These are phyloP conservation scores for Erannis defoliaria DNA, from an alignment of 2,888 invertebrate genomes.

Conservation along the genomic window DNA sequence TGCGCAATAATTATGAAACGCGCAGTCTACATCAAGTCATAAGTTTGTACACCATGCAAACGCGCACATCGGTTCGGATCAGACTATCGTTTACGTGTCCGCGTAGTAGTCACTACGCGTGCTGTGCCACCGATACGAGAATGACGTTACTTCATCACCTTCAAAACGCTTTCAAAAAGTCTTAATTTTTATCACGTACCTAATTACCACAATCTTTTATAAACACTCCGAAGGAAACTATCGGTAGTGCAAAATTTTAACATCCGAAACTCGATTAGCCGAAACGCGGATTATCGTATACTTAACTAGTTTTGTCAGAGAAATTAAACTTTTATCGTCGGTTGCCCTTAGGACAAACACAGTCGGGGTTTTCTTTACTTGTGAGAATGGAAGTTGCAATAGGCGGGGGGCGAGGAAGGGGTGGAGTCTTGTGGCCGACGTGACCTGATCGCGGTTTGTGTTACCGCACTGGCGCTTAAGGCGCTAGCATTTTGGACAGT, in stretches of 20 bases:
- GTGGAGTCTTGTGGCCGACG: constrained; percentile 30
- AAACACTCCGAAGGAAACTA: constrained; percentile 37
- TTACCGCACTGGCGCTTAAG: constrained; percentile 85
- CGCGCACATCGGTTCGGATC: constrained; percentile 16
- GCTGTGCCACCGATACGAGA: constrained; percentile 35
- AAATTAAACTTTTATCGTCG: constrained; percentile 38
- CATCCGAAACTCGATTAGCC: constrained; percentile 33
- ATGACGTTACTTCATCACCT: constrained; percentile 39
- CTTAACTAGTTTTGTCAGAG: constrained; percentile 37
- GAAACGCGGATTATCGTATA: constrained; percentile 42
- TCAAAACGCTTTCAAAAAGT: constrained; percentile 46
- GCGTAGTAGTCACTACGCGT: background rate
- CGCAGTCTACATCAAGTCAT: constrained; percentile 14
- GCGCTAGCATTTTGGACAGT: constrained; percentile 97
- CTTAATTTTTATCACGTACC: constrained; percentile 47
- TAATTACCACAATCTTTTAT: constrained; percentile 48
- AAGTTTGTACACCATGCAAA: constrained; percentile 22
- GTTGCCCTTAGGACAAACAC: constrained; percentile 49
- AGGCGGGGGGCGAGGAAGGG: constrained; percentile 44
- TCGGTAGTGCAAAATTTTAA: constrained; percentile 37
- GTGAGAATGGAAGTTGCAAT: constrained; percentile 36
- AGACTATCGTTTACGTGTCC: background rate
- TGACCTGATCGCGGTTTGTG: constrained; percentile 11
- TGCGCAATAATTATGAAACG: constrained; percentile 5
- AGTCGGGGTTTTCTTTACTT: constrained; percentile 65